Percentiles rank a stretch among this genome's conserved stretches.
phyloP scores from a whole-genome alignment of 2,888 invertebrate genomes.

The Brachyptera risi region DNA sequence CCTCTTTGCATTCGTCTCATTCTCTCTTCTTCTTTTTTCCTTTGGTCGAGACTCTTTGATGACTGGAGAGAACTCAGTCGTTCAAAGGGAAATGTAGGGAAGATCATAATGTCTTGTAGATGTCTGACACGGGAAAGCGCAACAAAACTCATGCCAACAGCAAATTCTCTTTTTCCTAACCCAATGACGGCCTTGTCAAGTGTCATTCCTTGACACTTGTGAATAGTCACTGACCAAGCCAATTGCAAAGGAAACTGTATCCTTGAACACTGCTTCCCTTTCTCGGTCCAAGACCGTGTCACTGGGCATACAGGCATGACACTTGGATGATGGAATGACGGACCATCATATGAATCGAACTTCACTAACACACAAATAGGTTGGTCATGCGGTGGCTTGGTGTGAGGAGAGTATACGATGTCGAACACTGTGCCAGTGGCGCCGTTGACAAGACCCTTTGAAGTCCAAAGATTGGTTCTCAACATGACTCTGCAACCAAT shows the following conservation, averaged over 20 bases:
- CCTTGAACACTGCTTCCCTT: neutral
- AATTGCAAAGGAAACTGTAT: constrained; percentile 5
- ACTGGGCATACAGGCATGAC: constrained; percentile 1
- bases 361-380: neutral
- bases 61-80: too few species aligned
- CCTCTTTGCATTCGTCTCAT: too few species aligned
- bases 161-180: too few species aligned
- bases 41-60: too few species aligned
- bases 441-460: neutral
- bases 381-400: neutral
- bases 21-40: too few species aligned
- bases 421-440: constrained; percentile 8
- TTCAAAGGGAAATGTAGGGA: too few species aligned
- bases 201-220: too few species aligned
- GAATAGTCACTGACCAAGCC: too few species aligned
- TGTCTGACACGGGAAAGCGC: too few species aligned
- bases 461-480: constrained; percentile 5
- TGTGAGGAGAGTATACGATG: neutral
- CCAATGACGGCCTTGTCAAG: too few species aligned
- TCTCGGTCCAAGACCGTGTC: constrained; percentile 1
- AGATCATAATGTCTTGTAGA: too few species aligned
- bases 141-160: too few species aligned
- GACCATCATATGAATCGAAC: neutral
- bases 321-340: neutral
- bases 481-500: neutral